phyloP scores from a whole-genome alignment of 1,140 invertebrate species.

The Atta colombica region DNA sequence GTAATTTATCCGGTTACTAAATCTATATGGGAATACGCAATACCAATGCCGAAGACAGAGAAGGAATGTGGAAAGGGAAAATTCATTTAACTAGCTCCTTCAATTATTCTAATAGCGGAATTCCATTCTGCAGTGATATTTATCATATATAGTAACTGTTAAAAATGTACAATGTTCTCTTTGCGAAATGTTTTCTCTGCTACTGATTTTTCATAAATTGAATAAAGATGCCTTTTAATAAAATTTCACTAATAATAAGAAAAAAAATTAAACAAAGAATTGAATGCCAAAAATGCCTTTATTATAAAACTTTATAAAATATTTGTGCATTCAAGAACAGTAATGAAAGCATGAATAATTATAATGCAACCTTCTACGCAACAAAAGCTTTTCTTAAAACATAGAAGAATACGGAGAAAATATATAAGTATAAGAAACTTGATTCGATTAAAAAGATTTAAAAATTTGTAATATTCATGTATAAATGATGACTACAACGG shows the following conservation, averaged over 20 bases:
- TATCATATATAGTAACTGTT: background rate
- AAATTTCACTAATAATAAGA: background rate
- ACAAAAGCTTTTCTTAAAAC: background rate
- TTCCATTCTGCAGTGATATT: background rate
- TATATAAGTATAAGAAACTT: slow-evolving; percentile 2
- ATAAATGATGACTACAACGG: background rate
- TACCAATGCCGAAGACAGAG: background rate
- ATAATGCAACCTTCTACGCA: background rate
- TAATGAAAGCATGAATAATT: background rate
- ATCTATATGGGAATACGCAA: slow-evolving; percentile 59
- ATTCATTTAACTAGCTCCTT: slow-evolving; percentile 22
- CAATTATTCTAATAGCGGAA: slow-evolving; percentile 3
- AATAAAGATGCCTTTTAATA: background rate
- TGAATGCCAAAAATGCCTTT: background rate
- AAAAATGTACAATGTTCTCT: background rate
- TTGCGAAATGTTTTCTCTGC: background rate
- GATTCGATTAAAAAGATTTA: background rate
- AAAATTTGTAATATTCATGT: slow-evolving; percentile 19
- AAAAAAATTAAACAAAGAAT: background rate
- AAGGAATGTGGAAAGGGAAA: slow-evolving; percentile 4
- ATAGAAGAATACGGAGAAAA: background rate
- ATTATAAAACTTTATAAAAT: background rate
- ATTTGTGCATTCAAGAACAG: background rate
- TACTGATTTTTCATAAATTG: background rate
- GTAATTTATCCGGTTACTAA: slow-evolving; percentile 78